Percentiles rank a stretch among this genome's conserved stretches.
Evolutionary conservation across 1,140 invertebrate genomes (phyloP).

Genomic region (Brachionus angularis): DNA sequence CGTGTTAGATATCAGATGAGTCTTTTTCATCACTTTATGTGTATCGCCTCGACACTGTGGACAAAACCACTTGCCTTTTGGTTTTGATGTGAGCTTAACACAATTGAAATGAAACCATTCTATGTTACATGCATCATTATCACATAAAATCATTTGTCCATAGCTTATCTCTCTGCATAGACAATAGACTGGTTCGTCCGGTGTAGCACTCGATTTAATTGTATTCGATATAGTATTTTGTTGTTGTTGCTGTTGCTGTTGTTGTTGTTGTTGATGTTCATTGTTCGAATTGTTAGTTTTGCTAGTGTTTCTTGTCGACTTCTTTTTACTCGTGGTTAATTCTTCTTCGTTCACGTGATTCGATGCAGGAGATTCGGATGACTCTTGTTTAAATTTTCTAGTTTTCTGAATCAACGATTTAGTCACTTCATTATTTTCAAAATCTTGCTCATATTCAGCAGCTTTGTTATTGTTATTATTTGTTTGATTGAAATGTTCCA

Average conservation of each 20-base stretch:
- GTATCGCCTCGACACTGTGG: conserved; percentile 57
- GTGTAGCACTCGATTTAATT: too few species aligned
- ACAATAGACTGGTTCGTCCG: conserved; percentile 35
- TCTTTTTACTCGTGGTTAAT: background rate
- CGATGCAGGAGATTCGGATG: too few species aligned
- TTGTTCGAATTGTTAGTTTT: background rate
- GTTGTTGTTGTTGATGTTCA: background rate
- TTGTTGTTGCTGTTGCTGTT: background rate
- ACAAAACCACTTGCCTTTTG: conserved; percentile 60
- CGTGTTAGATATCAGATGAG: background rate
- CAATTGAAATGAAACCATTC: conserved; percentile 61
- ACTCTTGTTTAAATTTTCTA: too few species aligned
- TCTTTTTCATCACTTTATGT: conserved; percentile 43
- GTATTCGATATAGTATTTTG: background rate
- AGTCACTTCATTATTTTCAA: background rate
- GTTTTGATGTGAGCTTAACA: conserved; percentile 56
- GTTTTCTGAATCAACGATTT: conserved; percentile 1
- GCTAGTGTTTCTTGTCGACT: background rate
- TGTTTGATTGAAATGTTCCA: background rate
- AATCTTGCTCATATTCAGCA: background rate
- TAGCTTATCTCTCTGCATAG: conserved; percentile 28
- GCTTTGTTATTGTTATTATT: background rate
- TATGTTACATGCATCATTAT: conserved; percentile 51
- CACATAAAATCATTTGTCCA: conserved; percentile 44
- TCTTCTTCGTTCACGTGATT: too few species aligned